Conservation (phyloP, 2,113 vertebrate species). For the Dryoscopus gambensis region DNA sequence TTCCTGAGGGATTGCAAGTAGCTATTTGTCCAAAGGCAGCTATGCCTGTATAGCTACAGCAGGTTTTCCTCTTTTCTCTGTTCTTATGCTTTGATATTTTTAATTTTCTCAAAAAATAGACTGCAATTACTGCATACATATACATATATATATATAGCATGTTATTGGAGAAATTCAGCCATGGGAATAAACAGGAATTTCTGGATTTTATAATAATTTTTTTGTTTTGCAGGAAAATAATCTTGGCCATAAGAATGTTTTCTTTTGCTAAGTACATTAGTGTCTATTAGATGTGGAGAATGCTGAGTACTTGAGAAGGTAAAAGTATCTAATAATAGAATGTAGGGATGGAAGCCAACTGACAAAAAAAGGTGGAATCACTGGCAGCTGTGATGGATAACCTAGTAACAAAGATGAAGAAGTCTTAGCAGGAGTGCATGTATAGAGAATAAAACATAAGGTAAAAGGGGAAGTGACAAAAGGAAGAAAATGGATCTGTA, state of each 20-base stretch:
- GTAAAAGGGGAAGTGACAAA: neutral
- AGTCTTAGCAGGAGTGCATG: slow-evolving; percentile 2
- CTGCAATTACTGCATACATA: neutral
- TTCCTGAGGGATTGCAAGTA: neutral
- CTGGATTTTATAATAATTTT: neutral
- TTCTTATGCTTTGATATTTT: neutral
- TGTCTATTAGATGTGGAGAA: neutral
- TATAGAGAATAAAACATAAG: slow-evolving; percentile 6
- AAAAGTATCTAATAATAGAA: slow-evolving; percentile 27
- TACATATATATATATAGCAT: neutral
- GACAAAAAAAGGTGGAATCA: neutral
- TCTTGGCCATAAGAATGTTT: neutral
- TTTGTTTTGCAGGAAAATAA: neutral
- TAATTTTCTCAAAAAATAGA: neutral
- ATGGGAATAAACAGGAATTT: neutral
- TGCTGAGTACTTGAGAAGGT: neutral
- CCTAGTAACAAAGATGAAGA: slow-evolving; percentile 51
- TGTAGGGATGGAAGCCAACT: neutral
- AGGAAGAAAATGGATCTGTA: neutral
- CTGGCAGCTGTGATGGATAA: slow-evolving; percentile 48
- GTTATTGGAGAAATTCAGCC: neutral
- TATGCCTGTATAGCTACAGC: neutral
- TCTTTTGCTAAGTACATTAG: neutral
- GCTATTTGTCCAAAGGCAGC: neutral
- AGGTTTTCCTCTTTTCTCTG: neutral